Conservation (phyloP, 2,797 vertebrate genomes). For the Danio choprae region DNA sequence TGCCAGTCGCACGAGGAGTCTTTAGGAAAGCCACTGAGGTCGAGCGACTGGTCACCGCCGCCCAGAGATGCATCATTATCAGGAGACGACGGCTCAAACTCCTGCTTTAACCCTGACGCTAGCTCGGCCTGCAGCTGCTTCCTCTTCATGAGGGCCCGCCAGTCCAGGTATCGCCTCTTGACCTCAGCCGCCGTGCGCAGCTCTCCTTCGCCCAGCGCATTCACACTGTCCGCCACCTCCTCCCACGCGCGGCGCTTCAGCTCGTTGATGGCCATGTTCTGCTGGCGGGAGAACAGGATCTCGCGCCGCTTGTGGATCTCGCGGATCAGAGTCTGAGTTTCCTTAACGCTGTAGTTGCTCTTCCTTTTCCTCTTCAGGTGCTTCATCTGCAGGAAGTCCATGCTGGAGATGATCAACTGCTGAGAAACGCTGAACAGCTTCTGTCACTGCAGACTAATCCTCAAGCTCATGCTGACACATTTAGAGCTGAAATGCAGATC, state of each 20-base stretch:
- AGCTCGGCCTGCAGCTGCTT: constrained; percentile 89
- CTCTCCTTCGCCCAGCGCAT: constrained; percentile 91
- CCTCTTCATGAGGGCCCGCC: constrained; percentile 90
- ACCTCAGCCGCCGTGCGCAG: constrained; percentile 91
- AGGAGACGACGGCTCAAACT: constrained; percentile 86
- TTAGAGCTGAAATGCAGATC: background rate
- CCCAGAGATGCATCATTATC: constrained; percentile 88
- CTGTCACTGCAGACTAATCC: background rate
- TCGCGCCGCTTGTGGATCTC: constrained; percentile 92
- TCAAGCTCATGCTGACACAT: background rate
- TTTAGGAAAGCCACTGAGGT: constrained; percentile 85
- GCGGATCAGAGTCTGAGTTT: constrained; percentile 92
- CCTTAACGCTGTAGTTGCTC: constrained; percentile 95
- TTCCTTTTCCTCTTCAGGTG: constrained; percentile 93
- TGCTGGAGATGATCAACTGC: constrained; percentile 54
- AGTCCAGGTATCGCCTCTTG: constrained; percentile 91
- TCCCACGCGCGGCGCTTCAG: constrained; percentile 96
- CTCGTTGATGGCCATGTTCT: constrained; percentile 94
- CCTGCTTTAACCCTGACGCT: constrained; percentile 82
- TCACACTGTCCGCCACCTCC: constrained; percentile 92
- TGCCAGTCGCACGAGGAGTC: constrained; percentile 90
- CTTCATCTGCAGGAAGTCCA: constrained; percentile 87
- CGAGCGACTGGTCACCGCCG: constrained; percentile 85
- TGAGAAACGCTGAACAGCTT: background rate
- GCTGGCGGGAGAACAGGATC: constrained; percentile 91